These are phyloP conservation scores for Danio choprae DNA, from an alignment of 2,797 vertebrate genomes.

Conservation along the genomic window DNA sequence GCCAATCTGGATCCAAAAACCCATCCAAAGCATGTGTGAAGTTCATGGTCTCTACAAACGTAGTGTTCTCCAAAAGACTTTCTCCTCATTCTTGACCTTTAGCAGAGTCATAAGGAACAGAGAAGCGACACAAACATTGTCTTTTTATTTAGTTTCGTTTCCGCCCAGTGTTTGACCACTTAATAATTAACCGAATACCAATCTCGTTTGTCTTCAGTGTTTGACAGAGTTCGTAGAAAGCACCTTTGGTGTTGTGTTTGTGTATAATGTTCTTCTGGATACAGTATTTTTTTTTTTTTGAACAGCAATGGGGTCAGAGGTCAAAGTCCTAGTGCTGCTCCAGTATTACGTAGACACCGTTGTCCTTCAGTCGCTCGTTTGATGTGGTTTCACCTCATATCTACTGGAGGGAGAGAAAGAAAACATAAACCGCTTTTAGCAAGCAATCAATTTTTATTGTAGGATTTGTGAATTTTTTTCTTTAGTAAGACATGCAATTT, in stretches of 20 bases:
- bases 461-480: background rate
- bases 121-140: conserved; percentile 81
- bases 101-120: conserved; percentile 72
- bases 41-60: conserved; percentile 31
- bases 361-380: conserved; percentile 79
- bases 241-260: conserved; percentile 83
- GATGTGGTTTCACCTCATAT: conserved; percentile 95
- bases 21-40: conserved; percentile 27
- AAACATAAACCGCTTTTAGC: conserved; percentile 27
- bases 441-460: background rate
- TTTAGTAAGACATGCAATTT: conserved; percentile 24
- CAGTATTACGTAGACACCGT: conserved; percentile 76
- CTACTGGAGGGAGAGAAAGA: conserved; percentile 78
- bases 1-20: conserved; percentile 54
- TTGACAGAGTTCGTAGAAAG: conserved; percentile 82
- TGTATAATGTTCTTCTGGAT: conserved; percentile 73
- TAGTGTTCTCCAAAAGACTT: conserved; percentile 55
- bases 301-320: conserved; percentile 52
- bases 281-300: conserved; percentile 56
- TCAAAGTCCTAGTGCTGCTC: conserved; percentile 82
- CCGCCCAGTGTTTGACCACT: conserved; percentile 60
- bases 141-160: conserved; percentile 79
- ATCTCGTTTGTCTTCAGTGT: conserved; percentile 60
- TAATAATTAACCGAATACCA: conserved; percentile 56
- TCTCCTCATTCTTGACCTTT: conserved; percentile 60